Evolutionary conservation across 1,140 invertebrate species (phyloP), one percentile per base, ranked within the genome.

Genomic region (Asobara japonica): DNA sequence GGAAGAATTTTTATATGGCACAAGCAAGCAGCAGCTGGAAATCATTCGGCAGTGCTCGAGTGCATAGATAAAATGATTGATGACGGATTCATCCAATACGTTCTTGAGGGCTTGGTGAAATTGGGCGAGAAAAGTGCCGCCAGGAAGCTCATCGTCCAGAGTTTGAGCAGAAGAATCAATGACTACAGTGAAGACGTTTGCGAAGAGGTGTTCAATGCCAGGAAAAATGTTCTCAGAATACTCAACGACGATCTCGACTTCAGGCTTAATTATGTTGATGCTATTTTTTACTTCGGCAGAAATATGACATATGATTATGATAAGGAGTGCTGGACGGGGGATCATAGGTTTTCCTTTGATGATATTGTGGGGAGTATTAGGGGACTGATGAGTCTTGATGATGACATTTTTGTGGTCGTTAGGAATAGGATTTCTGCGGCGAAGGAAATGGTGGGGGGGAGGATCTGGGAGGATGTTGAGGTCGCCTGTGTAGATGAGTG

Each of bases 251-350:
- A 84, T 48, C 81, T 89, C 27, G 76, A 85, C 64, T 86, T 92
- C 78, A 86, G 87, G 64, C 79, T 82, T 45, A 79, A 86, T 65
- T 84, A 91, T 33, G 76, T 88, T n/a, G 89, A 89, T 78, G 88
- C 87, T 74, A 80, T 91, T 48, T 83, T 89, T 65, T 89, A 90
- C 78, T 87, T 89, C 75, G 88, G 87, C 67, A 77, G 82, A 25
- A 82, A 79, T 73, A 89, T 89, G 87, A 79, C n/a, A n/a, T n/a
- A n/a, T n/a, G n/a, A 76, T 61, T 77, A 78, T 22, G 20, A 77
- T 8, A 65, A 87, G 75, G 60, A 78, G 79, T 36, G 82, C 61
- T 86, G 86, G 89, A 74, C 84, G 72, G 79, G 79, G 8, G 41
- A 82, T 36, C 65, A 87, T 61, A 85, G 88, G 68, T 79, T 91